These are phyloP conservation scores for Musca domestica DNA, from an alignment of 1,140 invertebrate genomes.

Conservation along the genomic window DNA sequence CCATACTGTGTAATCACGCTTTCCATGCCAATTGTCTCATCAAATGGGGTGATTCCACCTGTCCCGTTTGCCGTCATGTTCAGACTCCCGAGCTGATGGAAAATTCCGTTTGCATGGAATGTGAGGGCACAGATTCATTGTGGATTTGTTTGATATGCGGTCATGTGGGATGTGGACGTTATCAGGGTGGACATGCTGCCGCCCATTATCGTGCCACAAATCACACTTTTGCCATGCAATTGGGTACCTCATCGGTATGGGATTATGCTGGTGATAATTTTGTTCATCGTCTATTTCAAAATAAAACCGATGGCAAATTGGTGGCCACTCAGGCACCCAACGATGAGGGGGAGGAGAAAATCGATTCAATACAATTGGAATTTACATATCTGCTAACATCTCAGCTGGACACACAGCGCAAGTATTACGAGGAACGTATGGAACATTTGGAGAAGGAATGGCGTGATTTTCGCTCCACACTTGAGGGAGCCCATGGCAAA, in stretches of 20 bases:
- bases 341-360: conserved; percentile 77
- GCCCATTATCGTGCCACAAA: conserved; percentile 91
- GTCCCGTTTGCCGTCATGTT: conserved; percentile 78
- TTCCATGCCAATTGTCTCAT: conserved; percentile 94
- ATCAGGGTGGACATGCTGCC: conserved; percentile 66
- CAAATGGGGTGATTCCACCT: conserved; percentile 94
- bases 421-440: conserved; percentile 88
- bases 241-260: conserved; percentile 96
- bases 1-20: conserved; percentile 97
- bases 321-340: conserved; percentile 69
- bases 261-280: conserved; percentile 84
- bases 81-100: conserved; percentile 89
- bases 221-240: conserved; percentile 95
- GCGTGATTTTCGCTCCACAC: conserved; percentile 49
- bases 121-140: conserved; percentile 74
- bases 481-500: conserved; percentile 55
- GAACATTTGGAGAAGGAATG: conserved; percentile 59
- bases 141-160: conserved; percentile 99
- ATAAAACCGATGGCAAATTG: conserved; percentile 96
- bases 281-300: conserved; percentile 93
- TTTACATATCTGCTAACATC: conserved; percentile 96
- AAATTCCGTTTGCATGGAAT: conserved; percentile 82
- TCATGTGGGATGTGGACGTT: conserved; percentile 92
- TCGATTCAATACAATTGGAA: conserved; percentile 90
- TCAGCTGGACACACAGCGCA: conserved; percentile 91